These are phyloP conservation scores for Novumbra hubbsi DNA, from an alignment of 2,797 vertebrate genomes.

Conservation along the genomic window DNA sequence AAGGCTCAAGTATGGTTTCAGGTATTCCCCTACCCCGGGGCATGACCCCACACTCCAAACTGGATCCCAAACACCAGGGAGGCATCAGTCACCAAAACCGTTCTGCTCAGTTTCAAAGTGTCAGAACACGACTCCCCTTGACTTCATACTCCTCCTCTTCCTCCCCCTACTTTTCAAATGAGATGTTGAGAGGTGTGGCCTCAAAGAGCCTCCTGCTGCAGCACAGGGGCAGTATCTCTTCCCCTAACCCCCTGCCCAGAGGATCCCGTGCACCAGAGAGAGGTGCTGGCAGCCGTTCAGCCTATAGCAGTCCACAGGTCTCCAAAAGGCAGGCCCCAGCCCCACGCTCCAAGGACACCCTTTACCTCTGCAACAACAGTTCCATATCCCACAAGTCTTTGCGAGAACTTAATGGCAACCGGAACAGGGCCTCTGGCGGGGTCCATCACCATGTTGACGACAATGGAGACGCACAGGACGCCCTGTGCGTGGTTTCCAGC, in stretches of 20 bases:
- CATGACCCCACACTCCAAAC: slow-evolving; percentile 65
- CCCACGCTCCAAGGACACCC: slow-evolving; percentile 64
- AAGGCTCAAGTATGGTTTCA: slow-evolving; percentile 72
- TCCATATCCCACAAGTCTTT: slow-evolving; percentile 55
- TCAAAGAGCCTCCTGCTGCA: slow-evolving; percentile 63
- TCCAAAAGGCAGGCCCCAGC: slow-evolving; percentile 56
- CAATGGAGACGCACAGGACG: slow-evolving; percentile 44
- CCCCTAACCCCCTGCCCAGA: slow-evolving; percentile 21
- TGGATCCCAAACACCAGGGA: slow-evolving; percentile 54
- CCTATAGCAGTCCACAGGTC: slow-evolving; percentile 77
- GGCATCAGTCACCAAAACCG: slow-evolving; percentile 37
- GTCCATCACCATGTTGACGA: slow-evolving; percentile 59
- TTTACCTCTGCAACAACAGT: slow-evolving; percentile 55
- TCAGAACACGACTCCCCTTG: slow-evolving; percentile 41
- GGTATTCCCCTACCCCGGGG: slow-evolving; percentile 75
- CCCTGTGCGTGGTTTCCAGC: slow-evolving; percentile 25
- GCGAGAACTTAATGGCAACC: slow-evolving; percentile 66
- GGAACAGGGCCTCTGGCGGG: slow-evolving; percentile 72
- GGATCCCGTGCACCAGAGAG: slow-evolving; percentile 46
- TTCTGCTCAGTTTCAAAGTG: slow-evolving; percentile 36
- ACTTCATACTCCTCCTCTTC: slow-evolving; percentile 44
- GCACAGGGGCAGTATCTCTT: slow-evolving; percentile 39
- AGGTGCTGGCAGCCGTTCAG: slow-evolving; percentile 63
- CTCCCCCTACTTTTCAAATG: slow-evolving; percentile 49
- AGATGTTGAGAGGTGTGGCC: slow-evolving; percentile 56